Evolutionary conservation across 2,113 vertebrate species (phyloP).

Genomic region (Polypterus senegalus): DNA sequence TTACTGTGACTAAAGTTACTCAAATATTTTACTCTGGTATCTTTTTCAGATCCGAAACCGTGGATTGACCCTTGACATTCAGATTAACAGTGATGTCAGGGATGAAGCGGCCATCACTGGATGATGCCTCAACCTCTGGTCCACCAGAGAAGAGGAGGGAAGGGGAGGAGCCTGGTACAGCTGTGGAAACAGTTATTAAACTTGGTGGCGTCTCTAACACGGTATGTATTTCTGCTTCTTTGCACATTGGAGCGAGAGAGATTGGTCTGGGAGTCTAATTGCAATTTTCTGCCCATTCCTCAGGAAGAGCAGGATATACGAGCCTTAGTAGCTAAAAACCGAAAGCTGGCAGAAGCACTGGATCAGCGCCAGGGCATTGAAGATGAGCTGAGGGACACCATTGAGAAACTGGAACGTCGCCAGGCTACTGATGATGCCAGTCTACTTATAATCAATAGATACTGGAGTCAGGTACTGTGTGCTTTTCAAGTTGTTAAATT

Average conservation of each 20-base stretch:
- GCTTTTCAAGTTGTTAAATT: too few relatives aligned
- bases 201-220: slow-evolving; percentile 84
- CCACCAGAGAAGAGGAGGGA: slow-evolving; percentile 72
- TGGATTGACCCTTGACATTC: background rate
- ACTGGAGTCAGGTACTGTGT: slow-evolving; percentile 82
- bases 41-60: too few relatives aligned
- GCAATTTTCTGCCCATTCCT: slow-evolving; percentile 8
- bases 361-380: slow-evolving; percentile 89
- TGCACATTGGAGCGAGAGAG: background rate
- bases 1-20: too few relatives aligned
- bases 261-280: background rate
- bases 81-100: slow-evolving; percentile 60
- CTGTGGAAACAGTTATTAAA: slow-evolving; percentile 91
- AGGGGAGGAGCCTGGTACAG: slow-evolving; percentile 75
- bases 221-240: slow-evolving; percentile 32
- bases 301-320: slow-evolving; percentile 92
- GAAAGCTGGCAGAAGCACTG: slow-evolving; percentile 81
- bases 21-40: too few relatives aligned
- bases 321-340: slow-evolving; percentile 84
- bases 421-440: slow-evolving; percentile 93
- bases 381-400: slow-evolving; percentile 83
- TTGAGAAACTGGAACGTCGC: slow-evolving; percentile 81
- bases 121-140: slow-evolving; percentile 57
- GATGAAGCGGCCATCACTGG: slow-evolving; percentile 58
- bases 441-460: slow-evolving; percentile 83